phyloP scores from a whole-genome alignment of 2,888 invertebrate species.

The Byasa hedistus region DNA sequence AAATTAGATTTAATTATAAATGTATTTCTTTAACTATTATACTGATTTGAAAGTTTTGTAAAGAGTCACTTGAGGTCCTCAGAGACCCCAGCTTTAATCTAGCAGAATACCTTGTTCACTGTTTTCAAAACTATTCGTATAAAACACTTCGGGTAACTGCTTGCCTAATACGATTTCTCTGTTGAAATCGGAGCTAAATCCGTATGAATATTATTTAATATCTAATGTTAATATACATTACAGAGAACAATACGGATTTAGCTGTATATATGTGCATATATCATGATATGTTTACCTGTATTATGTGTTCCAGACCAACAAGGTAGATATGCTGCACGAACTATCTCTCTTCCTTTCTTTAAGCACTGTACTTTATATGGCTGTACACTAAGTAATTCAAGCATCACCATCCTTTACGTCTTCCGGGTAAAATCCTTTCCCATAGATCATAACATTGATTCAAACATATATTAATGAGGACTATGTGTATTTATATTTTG shows the following conservation, averaged over 20 bases:
- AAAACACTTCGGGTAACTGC: slow-evolving; percentile 57
- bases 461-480: too few relatives aligned
- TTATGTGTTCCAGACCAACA: slow-evolving; percentile 69
- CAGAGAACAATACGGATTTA: slow-evolving; percentile 34
- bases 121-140: slow-evolving; percentile 48
- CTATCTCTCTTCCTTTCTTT: slow-evolving; percentile 51
- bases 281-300: slow-evolving; percentile 51
- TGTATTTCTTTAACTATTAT: background rate
- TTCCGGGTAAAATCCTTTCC: too few relatives aligned
- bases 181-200: slow-evolving; percentile 53
- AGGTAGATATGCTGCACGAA: slow-evolving; percentile 67
- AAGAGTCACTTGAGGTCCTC: slow-evolving; percentile 59
- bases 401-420: background rate
- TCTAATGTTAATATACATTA: background rate
- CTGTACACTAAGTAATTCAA: slow-evolving; percentile 23
- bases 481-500: too few relatives aligned
- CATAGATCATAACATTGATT: background rate
- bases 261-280: slow-evolving; percentile 52
- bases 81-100: slow-evolving; percentile 62
- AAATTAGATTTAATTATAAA: background rate
- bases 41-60: slow-evolving; percentile 37
- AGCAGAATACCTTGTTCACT: slow-evolving; percentile 51
- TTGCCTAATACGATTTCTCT: slow-evolving; percentile 55
- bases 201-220: slow-evolving; percentile 31
- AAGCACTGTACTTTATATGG: slow-evolving; percentile 42